phyloP scores from a whole-genome alignment of 1,140 invertebrate species.

The Listronotus bonariensis region DNA sequence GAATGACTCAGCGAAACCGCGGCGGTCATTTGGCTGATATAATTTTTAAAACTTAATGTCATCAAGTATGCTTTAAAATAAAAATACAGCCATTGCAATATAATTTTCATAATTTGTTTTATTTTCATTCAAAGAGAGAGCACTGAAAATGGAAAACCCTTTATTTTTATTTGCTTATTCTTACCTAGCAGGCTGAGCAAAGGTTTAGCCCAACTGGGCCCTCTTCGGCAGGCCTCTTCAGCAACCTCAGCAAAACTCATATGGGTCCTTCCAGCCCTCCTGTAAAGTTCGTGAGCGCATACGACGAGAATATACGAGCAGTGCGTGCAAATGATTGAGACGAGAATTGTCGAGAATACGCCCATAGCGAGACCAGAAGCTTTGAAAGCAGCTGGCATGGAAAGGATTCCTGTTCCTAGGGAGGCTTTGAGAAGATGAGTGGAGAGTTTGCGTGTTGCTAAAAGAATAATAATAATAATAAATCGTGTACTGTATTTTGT shows the following conservation, averaged over 20 bases:
- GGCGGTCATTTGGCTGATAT: no score
- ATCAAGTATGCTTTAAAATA: no score
- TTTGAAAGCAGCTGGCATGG: constrained; percentile 86
- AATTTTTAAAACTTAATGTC: no score
- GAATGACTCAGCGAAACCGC: no score
- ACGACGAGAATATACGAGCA: constrained; percentile 84
- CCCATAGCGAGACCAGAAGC: constrained; percentile 78
- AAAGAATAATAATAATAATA: constrained; percentile 19
- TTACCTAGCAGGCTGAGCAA: constrained; percentile 67
- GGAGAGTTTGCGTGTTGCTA: constrained; percentile 81
- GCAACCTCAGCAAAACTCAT: constrained; percentile 82
- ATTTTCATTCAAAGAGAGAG: no score
- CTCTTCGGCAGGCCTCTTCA: constrained; percentile 72
- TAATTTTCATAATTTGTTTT: no score
- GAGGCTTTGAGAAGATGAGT: constrained; percentile 87
- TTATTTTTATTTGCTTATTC: no score
- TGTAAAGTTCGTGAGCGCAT: constrained; percentile 79
- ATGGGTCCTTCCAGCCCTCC: constrained; percentile 66
- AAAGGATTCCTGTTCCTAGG: constrained; percentile 88
- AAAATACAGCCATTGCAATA: no score
- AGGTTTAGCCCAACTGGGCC: constrained; percentile 67
- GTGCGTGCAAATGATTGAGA: constrained; percentile 83
- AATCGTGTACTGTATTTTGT: neutral
- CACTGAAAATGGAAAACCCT: no score
- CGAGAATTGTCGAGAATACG: constrained; percentile 76